Base-by-base conservation (phyloP, 2,888 invertebrate genomes). In the Willowsia nigromaculata region DNA sequence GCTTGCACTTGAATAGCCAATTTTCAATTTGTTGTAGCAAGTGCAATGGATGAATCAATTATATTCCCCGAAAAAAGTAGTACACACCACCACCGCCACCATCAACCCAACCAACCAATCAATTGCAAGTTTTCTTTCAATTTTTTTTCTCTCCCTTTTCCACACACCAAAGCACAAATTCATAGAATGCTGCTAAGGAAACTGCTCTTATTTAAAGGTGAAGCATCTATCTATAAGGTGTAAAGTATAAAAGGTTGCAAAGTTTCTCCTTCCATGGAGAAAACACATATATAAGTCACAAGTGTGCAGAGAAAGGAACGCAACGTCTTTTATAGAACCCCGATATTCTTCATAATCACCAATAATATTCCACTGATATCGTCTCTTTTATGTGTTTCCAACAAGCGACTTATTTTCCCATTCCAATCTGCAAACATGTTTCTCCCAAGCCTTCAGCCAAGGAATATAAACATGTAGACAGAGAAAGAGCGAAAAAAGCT, bases 21-120 rank as follows among this genome's bases (percentile, higher is more conserved):
- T 68, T 68, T 68, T 9, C 68, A 40, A 40, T 71, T 43, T 43
- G 68, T 68, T 71, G 68, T 71, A 71, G 9, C 40, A 40, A 71
- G 22, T 71, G 40, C 40, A 33, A 33, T 65, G 18, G 18, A 40
- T 71, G 22, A 71, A 71, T 71, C 40, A 68, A 68, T 71, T 65
- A 65, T 18, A 33, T 5, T 33, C 37, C 40, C 30, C 40, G n/a
- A 59, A 59, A 59, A 5, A 59, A 59, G 30, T 59, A 25, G 9
- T 6, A 25, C 4, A 25, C 15, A 30, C 53, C 9, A 40, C 40
- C 37, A 37, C 68, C 22, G 25, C 33, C 11, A 68, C 33, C 33
- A 33, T 33, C 15, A 13, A n/a, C 4, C 27, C 68, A 68, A 53
- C 18, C 18, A 53, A 22, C 37, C 18, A 68, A 37, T 18, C 33